Evolutionary conservation across 2,888 invertebrate species (phyloP), one percentile per base, ranked within the genome.

Genomic region (Margaritifera margaritifera): DNA sequence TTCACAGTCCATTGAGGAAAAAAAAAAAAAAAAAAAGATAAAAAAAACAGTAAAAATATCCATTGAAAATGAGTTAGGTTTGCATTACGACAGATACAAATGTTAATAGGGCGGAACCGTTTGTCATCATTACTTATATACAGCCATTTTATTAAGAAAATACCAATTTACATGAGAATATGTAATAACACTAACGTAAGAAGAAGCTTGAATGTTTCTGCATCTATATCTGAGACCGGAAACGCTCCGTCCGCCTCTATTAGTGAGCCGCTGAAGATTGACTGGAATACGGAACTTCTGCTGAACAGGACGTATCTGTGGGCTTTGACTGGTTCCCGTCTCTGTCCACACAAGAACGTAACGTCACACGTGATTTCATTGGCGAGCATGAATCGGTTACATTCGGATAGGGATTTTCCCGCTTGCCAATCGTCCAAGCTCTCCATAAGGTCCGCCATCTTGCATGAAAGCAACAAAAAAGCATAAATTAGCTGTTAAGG

Each of bases 201-300:
- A 58, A 83, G 61, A 18, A 72, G 63, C 52, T 60, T 68, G 66
- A 85, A 84, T 8, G 80, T 78, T 5, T 74, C 75, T 6, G 75
- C 65, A 20, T 79, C 78, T 19, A 83, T 78, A 63, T 85, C 85
- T 6, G 81, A 78, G 8, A 78, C 73, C 27, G 66, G 61, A 18
- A 62, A 65, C 25, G 53, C 66, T 42, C 63, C 65, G 50, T 70
- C 71, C 31, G 62, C 64, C 42, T 68, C 57, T 27, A 79, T 69
- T 42, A 42, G 11, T 2, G 78, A 68, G 6, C 82, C 80, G 66
- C 74, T 77, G 70, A 82, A 79, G 70, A 82, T 82, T 51, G 77
- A 75, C 58, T 77, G 77, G 68, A 82, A 82, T 52, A 82, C 82
- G 20, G 77, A 71, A 66, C 82, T 82, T 55, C 82, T 70, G 18